A percentile compares a stretch with the other conserved stretches of the same genome.
phyloP scores from a whole-genome alignment of 2,888 invertebrate species.

The Octonoba sinensis region DNA sequence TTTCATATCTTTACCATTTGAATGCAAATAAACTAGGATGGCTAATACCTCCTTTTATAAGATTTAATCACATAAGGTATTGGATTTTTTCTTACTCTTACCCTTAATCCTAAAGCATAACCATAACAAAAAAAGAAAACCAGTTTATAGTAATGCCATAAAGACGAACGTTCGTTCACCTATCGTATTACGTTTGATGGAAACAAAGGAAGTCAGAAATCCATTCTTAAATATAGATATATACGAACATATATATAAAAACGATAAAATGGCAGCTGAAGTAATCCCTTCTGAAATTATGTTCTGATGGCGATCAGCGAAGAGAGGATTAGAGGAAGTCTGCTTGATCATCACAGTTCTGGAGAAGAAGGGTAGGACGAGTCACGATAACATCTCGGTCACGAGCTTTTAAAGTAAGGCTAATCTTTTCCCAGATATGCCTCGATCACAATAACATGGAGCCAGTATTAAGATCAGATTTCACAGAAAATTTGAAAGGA shows the following conservation, averaged over 20 bases:
- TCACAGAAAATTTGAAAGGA: conserved; percentile 59
- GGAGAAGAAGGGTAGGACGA: conserved; percentile 3
- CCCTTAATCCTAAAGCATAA: not conserved
- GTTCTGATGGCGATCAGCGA: conserved; percentile 50
- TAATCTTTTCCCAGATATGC: conserved; percentile 60
- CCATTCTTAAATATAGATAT: conserved; percentile 11
- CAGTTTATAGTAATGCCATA: conserved; percentile 4
- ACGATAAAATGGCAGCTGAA: conserved; percentile 16
- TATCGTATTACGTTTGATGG: not conserved
- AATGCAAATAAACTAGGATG: no score
- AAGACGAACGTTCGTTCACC: conserved; percentile 20
- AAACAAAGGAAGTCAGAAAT: conserved; percentile 21
- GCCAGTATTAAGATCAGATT: conserved; percentile 54
- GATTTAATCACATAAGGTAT: no score
- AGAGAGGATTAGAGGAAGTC: conserved; percentile 55
- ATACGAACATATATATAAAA: not conserved
- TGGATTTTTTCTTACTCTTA: no score
- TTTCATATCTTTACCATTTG: no score
- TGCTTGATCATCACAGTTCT: conserved; percentile 43
- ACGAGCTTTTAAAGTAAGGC: conserved; percentile 54
- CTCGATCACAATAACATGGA: conserved; percentile 58
- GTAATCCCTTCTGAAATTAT: conserved; percentile 59
- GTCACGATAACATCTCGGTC: conserved; percentile 59
- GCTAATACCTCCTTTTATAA: no score
- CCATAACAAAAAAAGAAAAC: conserved; percentile 4